Evolutionary conservation across 1,140 invertebrate genomes (phyloP).

Genomic region (Lepidostoma basale): DNA sequence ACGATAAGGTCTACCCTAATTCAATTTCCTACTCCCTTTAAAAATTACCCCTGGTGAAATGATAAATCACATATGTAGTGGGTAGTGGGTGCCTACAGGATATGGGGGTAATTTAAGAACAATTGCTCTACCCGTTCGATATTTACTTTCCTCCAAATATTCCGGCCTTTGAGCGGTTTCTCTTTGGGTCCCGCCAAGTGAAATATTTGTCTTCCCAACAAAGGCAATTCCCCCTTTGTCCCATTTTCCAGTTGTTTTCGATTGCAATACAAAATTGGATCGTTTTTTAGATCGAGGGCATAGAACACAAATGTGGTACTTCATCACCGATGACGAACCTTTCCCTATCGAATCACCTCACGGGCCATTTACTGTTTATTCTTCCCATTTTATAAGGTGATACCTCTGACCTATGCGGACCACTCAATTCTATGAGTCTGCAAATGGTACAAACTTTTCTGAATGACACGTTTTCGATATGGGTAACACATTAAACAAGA

Average conservation of each 20-base stretch:
- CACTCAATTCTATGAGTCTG: no score
- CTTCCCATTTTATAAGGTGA: conserved; percentile 2
- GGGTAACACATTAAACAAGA: no score
- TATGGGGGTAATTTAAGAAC: conserved; percentile 14
- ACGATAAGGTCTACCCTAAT: no score
- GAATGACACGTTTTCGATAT: no score
- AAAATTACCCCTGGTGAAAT: neutral
- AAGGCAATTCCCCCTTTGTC: conserved; percentile 45
- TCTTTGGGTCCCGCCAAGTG: conserved; percentile 27
- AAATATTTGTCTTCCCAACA: conserved; percentile 45
- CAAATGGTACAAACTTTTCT: no score
- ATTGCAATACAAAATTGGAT: conserved; percentile 45
- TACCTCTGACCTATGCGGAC: neutral
- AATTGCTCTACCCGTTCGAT: conserved; percentile 24
- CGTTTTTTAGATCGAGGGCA: conserved; percentile 34
- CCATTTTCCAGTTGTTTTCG: conserved; percentile 41
- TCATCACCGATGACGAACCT: conserved; percentile 8
- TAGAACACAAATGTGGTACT: conserved; percentile 24
- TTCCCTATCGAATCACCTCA: conserved; percentile 4
- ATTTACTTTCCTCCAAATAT: conserved; percentile 34
- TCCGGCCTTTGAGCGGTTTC: conserved; percentile 29
- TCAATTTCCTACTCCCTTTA: neutral
- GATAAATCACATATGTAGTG: neutral
- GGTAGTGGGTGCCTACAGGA: neutral
- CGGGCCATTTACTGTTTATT: conserved; percentile 1